Conservation (phyloP, 2,797 vertebrate species). For the Columba guinea region DNA sequence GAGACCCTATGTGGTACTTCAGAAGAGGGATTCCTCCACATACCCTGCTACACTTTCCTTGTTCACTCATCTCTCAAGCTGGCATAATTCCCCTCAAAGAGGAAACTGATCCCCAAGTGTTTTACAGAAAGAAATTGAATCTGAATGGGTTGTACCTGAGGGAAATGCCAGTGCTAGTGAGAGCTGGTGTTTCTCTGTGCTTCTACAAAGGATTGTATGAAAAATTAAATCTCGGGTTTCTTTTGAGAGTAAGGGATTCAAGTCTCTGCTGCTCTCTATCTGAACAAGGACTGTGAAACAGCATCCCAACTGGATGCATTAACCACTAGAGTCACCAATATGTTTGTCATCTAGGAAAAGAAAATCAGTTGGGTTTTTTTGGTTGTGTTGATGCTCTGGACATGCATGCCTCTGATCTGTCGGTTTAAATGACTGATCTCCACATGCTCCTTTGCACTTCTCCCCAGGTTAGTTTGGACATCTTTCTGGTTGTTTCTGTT, state of each 20-base stretch:
- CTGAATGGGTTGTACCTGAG: not conserved
- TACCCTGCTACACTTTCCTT: not conserved
- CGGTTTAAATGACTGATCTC: not conserved
- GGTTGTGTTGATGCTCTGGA: not conserved
- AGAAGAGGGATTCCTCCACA: not conserved
- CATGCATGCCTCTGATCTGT: not conserved
- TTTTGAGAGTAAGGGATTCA: not conserved
- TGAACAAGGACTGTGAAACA: not conserved
- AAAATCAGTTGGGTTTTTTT: accelerated
- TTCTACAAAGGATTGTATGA: not conserved
- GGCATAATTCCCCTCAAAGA: not conserved
- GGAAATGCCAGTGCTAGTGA: not conserved
- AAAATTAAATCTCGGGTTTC: not conserved
- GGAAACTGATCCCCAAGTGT: not conserved
- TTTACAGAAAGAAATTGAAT: not conserved
- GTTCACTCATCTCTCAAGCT: not conserved
- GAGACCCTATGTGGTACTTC: not conserved
- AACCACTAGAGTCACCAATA: not conserved
- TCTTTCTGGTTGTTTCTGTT: not conserved
- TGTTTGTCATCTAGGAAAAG: not conserved
- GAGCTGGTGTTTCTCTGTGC: not conserved
- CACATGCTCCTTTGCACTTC: not conserved
- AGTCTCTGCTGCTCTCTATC: not conserved
- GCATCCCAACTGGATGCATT: not conserved
- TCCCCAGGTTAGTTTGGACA: not conserved